These are phyloP conservation scores for Calyptommatus sinebrachiatus DNA, from an alignment of 2,113 vertebrate species.

Conservation along the genomic window DNA sequence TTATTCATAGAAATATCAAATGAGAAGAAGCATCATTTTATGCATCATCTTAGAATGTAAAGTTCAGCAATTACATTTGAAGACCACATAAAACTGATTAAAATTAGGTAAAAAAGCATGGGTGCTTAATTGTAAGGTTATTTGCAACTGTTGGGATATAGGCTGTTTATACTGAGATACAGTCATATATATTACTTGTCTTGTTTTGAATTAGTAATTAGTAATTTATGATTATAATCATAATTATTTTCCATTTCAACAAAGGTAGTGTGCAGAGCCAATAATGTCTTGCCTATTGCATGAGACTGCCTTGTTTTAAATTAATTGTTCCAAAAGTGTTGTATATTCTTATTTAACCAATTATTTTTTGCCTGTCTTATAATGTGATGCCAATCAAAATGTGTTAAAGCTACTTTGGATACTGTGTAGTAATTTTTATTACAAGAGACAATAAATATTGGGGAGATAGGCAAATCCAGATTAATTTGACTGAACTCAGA, in stretches of 20 bases:
- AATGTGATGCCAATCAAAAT: background rate
- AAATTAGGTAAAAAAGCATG: too few relatives aligned
- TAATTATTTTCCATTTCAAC: slow-evolving; percentile 9
- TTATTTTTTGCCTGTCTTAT: background rate
- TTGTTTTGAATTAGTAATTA: background rate
- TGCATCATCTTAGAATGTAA: background rate
- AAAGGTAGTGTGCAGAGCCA: slow-evolving; percentile 2
- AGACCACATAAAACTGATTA: background rate
- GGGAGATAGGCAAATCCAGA: background rate
- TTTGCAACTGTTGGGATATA: slow-evolving; percentile 10
- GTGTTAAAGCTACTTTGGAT: background rate
- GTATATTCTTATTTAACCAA: background rate
- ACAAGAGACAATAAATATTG: background rate
- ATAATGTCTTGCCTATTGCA: background rate
- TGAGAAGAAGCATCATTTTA: background rate
- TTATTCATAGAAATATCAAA: too few relatives aligned
- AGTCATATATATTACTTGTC: slow-evolving; percentile 9
- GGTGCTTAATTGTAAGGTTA: background rate
- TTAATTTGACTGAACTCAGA: background rate
- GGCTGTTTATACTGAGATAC: slow-evolving; percentile 10
- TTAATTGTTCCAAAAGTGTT: background rate
- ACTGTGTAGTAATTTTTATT: background rate
- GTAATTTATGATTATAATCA: slow-evolving; percentile 17
- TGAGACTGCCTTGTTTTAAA: background rate
- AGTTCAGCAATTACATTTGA: background rate